phyloP scores from a whole-genome alignment of 2,797 vertebrate genomes.

The Rhinichthys osculus region DNA sequence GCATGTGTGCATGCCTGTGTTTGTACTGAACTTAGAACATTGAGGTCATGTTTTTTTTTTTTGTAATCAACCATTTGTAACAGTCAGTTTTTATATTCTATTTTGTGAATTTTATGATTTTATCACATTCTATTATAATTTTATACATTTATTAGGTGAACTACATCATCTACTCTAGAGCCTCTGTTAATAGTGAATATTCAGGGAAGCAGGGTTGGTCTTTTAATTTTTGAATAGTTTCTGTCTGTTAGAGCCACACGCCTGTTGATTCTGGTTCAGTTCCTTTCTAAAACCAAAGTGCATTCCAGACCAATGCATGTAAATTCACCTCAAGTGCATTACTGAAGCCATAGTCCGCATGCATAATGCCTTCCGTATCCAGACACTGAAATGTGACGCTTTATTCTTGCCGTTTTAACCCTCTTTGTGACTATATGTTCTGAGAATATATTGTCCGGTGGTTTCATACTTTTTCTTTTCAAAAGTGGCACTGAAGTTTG shows the following conservation, averaged over 20 bases:
- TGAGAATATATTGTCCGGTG: background rate
- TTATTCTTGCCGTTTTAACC: background rate
- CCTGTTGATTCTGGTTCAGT: background rate
- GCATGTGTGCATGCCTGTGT: slow-evolving; percentile 44
- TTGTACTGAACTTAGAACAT: slow-evolving; percentile 1
- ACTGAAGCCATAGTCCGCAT: slow-evolving; percentile 20
- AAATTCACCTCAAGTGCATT: slow-evolving; percentile 44
- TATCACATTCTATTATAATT: background rate
- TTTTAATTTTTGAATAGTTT: background rate
- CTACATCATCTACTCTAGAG: slow-evolving; percentile 14
- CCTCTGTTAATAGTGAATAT: background rate
- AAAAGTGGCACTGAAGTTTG: background rate
- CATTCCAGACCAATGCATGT: background rate
- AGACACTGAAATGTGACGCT: background rate
- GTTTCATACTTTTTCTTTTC: background rate
- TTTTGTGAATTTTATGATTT: slow-evolving; percentile 13
- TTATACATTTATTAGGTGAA: background rate
- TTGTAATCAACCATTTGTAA: background rate
- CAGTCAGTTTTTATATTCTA: slow-evolving; percentile 28
- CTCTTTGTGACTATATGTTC: background rate
- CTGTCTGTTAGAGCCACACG: background rate
- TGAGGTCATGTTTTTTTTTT: slow-evolving; percentile 16
- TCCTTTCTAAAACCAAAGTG: slow-evolving; percentile 29
- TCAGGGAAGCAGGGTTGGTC: background rate
- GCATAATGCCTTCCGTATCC: slow-evolving; percentile 8